Base-by-base conservation (phyloP, 2,888 invertebrate genomes). In the Brachyptera risi region DNA sequence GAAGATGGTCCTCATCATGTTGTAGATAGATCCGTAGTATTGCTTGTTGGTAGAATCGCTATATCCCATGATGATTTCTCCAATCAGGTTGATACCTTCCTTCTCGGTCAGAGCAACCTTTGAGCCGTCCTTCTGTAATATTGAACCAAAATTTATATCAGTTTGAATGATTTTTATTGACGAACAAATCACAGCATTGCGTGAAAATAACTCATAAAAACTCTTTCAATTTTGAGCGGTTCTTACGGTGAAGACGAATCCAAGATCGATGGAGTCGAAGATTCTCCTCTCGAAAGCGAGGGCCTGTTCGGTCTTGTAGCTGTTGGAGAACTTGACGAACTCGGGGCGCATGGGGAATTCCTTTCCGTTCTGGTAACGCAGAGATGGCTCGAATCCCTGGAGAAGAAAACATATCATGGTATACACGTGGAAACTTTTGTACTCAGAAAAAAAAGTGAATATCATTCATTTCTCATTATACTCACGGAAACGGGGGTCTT, bases 361-460 rank as follows among this genome's bases (percentile, higher is more conserved):
- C 56, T 80, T 69, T 59, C 86, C 85, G 68, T 84, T 84, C 69
- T 81, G 80, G 68, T 81, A 80, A 54, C 81, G 79, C 69, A 83
- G 73, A 71, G 79, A 79, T 9, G 87, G 82, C 7, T 31, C n/a
- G 37, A 19, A 54, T 7, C 4, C 54, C 37, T 54, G 54, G 2
- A 35, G 3, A n/a, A 37, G n/a, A n/a, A n/a, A n/a, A n/a, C n/a
- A n/a, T n/a, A n/a, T n/a, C n/a, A n/a, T n/a, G n/a, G n/a, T n/a
- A n/a, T n/a, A n/a, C n/a, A n/a, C n/a, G n/a, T 11, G 35, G 11
- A 35, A 11, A 35, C 7, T 11, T 35, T 35, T 9, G 35, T 9
- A 35, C 7, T 11, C 35, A 35, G 35, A 35, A 35, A 9, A 35
- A 35, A 7, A 7, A 35, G 35, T n/a, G n/a, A n/a, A n/a, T n/a